These are phyloP conservation scores for Palloptera scutellata DNA, from an alignment of 2,888 invertebrate genomes.

Conservation along the genomic window DNA sequence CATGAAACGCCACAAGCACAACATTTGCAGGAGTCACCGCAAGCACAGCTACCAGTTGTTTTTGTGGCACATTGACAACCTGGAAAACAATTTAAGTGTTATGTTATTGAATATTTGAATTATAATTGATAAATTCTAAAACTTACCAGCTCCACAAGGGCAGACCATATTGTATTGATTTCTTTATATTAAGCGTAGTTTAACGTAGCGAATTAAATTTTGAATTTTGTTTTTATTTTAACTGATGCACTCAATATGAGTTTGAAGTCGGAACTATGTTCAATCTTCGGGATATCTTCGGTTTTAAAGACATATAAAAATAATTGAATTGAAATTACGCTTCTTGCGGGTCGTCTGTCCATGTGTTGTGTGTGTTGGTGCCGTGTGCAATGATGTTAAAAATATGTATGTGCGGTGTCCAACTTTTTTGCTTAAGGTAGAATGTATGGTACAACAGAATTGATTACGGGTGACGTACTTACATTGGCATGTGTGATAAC, in stretches of 20 bases:
- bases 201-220: not conserved
- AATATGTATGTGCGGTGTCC: conserved; percentile 22
- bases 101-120: too few species aligned
- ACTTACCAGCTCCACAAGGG: conserved; percentile 32
- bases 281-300: conserved; percentile 10
- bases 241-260: conserved; percentile 20
- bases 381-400: conserved; percentile 22
- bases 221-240: not conserved
- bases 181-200: conserved; percentile 5
- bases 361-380: conserved; percentile 6
- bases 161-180: conserved; percentile 27
- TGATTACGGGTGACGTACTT: not conserved
- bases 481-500: conserved; percentile 4
- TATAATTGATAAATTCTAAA: not conserved
- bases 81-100: not conserved
- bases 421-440: conserved; percentile 9
- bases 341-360: conserved; percentile 11
- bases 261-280: conserved; percentile 13
- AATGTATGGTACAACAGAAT: not conserved
- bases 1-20: conserved; percentile 4
- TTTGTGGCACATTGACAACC: conserved; percentile 21
- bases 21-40: conserved; percentile 33
- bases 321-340: conserved; percentile 9
- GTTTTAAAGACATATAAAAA: conserved; percentile 25
- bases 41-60: conserved; percentile 17